Conservation (phyloP, 2,888 invertebrate genomes). For the Dendrolimus pini region DNA sequence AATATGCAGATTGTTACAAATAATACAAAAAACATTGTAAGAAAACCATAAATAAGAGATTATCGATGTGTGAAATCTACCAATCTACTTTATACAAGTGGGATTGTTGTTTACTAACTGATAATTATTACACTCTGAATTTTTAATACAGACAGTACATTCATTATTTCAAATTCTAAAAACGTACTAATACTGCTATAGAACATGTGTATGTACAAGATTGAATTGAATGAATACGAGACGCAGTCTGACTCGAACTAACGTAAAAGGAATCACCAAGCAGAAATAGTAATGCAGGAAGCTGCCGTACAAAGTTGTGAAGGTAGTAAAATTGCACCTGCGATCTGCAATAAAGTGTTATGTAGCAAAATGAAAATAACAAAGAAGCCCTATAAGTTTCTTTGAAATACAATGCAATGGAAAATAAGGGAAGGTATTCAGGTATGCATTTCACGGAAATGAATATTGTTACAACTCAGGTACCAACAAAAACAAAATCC, state of each 20-base stretch:
- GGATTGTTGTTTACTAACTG: too few species aligned
- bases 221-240: neutral
- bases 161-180: neutral
- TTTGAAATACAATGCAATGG: conserved; percentile 1
- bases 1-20: too few species aligned
- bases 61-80: too few species aligned
- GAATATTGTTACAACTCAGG: neutral
- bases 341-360: neutral
- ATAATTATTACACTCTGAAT: too few species aligned
- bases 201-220: neutral
- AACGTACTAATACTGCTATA: neutral
- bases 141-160: neutral
- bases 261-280: neutral
- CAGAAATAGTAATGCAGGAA: neutral
- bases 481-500: too few species aligned
- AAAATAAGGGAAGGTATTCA: neutral
- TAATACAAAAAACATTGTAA: too few species aligned
- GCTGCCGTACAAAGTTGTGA: neutral
- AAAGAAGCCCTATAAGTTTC: neutral
- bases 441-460: neutral
- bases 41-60: too few species aligned
- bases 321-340: neutral
- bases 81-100: too few species aligned
- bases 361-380: neutral
- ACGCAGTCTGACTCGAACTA: neutral